Evolutionary conservation across 2,113 vertebrate genomes (phyloP).

Genomic region (Melanerpes aurifrons): DNA sequence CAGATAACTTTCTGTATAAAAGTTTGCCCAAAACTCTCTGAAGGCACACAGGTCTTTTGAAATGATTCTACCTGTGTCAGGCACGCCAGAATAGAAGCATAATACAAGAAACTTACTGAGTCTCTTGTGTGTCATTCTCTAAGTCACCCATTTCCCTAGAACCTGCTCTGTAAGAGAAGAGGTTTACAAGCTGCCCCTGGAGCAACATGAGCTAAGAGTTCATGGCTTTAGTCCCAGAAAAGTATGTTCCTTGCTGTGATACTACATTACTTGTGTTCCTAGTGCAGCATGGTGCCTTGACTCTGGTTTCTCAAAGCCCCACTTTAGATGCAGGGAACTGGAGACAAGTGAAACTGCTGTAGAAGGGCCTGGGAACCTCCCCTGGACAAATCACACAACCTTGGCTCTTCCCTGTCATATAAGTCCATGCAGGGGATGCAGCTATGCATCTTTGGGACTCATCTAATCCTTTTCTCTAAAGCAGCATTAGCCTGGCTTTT

Average conservation of each 20-base stretch:
- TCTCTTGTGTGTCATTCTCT: too few species aligned
- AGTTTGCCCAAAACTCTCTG: too few species aligned
- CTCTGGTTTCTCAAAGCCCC: neutral
- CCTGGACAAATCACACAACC: neutral
- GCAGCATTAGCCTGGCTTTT: neutral
- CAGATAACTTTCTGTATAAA: too few species aligned
- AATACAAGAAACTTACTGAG: too few species aligned
- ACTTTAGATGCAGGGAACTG: neutral
- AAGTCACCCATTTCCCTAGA: neutral
- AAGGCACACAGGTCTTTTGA: too few species aligned
- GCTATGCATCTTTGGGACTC: neutral
- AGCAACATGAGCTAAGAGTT: neutral
- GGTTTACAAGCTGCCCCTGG: neutral
- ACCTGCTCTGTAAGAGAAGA: neutral
- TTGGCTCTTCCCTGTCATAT: neutral
- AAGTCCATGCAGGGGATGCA: neutral
- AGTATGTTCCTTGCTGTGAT: neutral
- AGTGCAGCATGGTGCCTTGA: neutral
- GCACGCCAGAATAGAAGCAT: too few species aligned
- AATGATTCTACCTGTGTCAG: too few species aligned
- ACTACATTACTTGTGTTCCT: neutral
- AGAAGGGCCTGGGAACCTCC: neutral
- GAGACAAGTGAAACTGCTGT: neutral
- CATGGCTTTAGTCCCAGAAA: neutral
- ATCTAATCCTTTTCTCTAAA: neutral